Evolutionary conservation across 2,888 invertebrate species (phyloP), one percentile per base, ranked within the genome.

Genomic region (Melanotus villosus): DNA sequence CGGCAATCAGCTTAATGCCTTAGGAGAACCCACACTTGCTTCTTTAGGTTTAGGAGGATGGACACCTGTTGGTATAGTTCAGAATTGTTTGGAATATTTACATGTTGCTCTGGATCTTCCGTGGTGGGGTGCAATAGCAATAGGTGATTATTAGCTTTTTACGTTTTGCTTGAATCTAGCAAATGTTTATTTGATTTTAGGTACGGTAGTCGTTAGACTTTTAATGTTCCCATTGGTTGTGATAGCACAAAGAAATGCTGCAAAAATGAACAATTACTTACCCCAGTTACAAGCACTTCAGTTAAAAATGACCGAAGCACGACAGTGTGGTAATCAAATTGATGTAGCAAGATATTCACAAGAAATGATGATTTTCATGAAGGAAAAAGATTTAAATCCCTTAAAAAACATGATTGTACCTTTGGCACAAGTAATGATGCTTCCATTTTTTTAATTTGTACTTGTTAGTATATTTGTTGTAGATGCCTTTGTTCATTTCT

Each of bases 61-160:
- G 90, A 86, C 89, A 12, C 98, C 98, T 0, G 88, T 92, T 0
- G 97, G 98, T 0, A 82, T 95, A 3, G 88, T 96, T 10, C 95
- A 98, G 83, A 88, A 90, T 47, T 88, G 89, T 71, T 86, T 98
- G 77, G 98, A 99, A 84, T 92, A 87, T 78, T 76, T 97, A 36
- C 98, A 99, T 81, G 89, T 94, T n/a, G 85, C 88, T 0, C 84
- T 89, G 9, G 95, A 93, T 76, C 73, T 98, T 9, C 98, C 98
- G 0, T 99, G 99, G 99, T 99, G 98, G 97, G 91, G 88, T 34
- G 87, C 94, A 9, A 97, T 98, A 76, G 87, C 92, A 1, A 85
- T 92, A 62, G 93, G 92, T 91, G 84, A 78, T 2, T 26, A 26
- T 26, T n/a, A n/a, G n/a, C n/a, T n/a, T n/a, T n/a, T n/a, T n/a